Base-by-base conservation (phyloP, 2,888 invertebrate species). In the Maniola hyperantus region DNA sequence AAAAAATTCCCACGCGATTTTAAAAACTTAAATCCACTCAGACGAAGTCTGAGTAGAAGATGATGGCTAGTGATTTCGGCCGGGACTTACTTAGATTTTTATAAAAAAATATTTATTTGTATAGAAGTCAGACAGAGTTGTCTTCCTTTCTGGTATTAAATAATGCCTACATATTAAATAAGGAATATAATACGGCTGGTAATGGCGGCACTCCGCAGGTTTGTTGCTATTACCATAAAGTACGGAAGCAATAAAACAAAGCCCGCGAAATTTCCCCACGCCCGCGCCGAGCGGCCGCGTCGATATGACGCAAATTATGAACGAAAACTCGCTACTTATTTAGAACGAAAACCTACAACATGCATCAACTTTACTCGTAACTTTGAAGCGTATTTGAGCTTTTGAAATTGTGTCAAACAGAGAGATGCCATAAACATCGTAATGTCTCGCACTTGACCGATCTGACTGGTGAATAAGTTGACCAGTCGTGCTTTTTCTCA, bases 181-280 rank as follows among this genome's bases (percentile, higher is more conserved):
- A 58, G 58, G 4, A 26, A 66, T 46, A 61, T 66, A 66, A 71
- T 66, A 66, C 64, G 66, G 59, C 53, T 63, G 68, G 69, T 70
- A 70, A 62, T 53, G 50, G 65, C 68, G 64, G 68, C 60, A 61
- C 57, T 65, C 54, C 66, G 66, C 53, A 67, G 67, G 71, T 69
- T 71, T 69, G 69, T 70, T 75, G 74, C 79, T 76, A 88, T 89
- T 88, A 86, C 77, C 87, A 88, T 89, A 87, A 88, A 88, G 79
- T 83, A 82, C 79, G 85, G 85, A 85, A 85, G 84, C 81, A 74
- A 83, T 87, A 88, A 86, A 87, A 77, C 74, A 79, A 74, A 78
- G 77, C 64, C 70, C 74, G 79, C 80, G 76, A 81, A 84, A 85
- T 87, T 85, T 81, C 79, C 82, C 81, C 81, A 76, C 77, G 77